Evolutionary conservation across 1,140 invertebrate genomes (phyloP), one percentile per base, ranked within the genome.

Genomic region (Drosophila carrolli): DNA sequence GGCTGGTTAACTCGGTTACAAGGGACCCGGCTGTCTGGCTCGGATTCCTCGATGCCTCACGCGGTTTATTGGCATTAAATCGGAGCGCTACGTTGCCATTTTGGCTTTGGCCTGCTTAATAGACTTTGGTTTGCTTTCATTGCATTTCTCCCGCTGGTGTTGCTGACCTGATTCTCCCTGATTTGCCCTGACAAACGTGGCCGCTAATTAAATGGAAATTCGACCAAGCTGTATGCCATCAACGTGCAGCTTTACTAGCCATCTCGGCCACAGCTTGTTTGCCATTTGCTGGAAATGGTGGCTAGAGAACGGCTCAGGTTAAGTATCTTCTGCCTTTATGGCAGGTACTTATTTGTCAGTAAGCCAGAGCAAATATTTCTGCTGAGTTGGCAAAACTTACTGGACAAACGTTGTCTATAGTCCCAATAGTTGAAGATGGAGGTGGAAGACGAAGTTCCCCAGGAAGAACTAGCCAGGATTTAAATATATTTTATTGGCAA

Each of bases 31-130:
- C 47, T 41, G 54, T 14, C 37, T 46, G 47, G 63, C 50, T 53
- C 32, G 50, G 29, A 40, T 63, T 40, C 65, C 58, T 44, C 40
- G 14, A 40, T 61, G 56, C 66, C 83, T 53, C 38, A 66, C 83
- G 79, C 75, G 61, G 65, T 82, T 86, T 79, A 86, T 88, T 88
- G 82, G 55, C 75, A 77, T 79, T 88, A 79, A 88, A 88, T 88
- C 82, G 74, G 47, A 54, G 41, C 53, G 43, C 73, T 61, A 38
- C 55, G 40, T 61, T 86, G 78, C 75, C 82, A 68, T 78, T 88
- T 72, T 88, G 79, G 83, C 83, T 82, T 88, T 63, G 44, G 59
- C 48, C 35, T 86, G 79, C 75, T 88, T 88, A 88, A 88, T 88
- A 88, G 83, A 88, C 84, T 83, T 88, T 76, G 47, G 83, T 57